A percentile compares a stretch with the other conserved stretches of the same genome.
Evolutionary conservation across 1,140 invertebrate genomes (phyloP).

Genomic region (Bombus picipes): DNA sequence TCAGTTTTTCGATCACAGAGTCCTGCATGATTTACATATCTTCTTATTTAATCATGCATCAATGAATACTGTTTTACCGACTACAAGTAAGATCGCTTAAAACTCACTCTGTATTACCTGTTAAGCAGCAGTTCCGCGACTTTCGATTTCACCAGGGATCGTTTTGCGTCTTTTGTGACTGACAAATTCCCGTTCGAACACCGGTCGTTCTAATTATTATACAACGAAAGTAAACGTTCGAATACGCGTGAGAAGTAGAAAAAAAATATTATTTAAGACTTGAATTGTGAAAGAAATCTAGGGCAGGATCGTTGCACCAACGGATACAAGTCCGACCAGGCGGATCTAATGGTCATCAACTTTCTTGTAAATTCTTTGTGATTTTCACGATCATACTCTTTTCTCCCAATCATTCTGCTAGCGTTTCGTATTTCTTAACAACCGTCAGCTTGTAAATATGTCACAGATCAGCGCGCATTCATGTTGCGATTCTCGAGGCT

Average conservation of each 20-base stretch:
- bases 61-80: constrained; percentile 16
- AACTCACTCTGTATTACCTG: background rate
- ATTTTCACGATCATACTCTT: constrained; percentile 52
- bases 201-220: background rate
- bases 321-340: constrained; percentile 63
- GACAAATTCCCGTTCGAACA: background rate
- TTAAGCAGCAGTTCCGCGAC: background rate
- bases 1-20: background rate
- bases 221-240: background rate
- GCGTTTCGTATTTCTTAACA: constrained; percentile 35
- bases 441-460: constrained; percentile 8
- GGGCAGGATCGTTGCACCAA: constrained; percentile 56
- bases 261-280: constrained; percentile 1
- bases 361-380: constrained; percentile 75
- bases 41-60: no score
- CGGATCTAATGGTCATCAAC: constrained; percentile 74
- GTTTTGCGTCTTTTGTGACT: background rate
- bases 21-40: no score
- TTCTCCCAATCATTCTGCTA: constrained; percentile 50
- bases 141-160: constrained; percentile 14
- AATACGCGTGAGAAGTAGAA: background rate
- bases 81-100: background rate
- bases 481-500: constrained; percentile 1
- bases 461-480: constrained; percentile 30
- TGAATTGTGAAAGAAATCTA: constrained; percentile 52